Conservation (phyloP, 2,797 vertebrate genomes). For the Pterois miles region DNA sequence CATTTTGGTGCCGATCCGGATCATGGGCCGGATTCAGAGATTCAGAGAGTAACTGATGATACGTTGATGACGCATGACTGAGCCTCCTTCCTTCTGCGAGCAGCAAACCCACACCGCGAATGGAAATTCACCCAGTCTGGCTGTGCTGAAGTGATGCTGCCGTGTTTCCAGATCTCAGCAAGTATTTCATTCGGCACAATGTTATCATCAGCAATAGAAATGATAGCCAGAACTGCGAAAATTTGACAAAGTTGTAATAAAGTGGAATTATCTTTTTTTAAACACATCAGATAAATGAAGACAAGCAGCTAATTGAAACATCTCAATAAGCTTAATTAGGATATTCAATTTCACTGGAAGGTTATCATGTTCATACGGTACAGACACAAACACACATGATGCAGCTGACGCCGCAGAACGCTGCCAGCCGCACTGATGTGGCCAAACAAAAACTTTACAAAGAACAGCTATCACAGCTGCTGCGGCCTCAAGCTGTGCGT, state of each 20-base stretch:
- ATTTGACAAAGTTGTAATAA: too few relatives aligned
- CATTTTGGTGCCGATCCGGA: too few relatives aligned
- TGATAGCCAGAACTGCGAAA: too few relatives aligned
- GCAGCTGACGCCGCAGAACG: not conserved
- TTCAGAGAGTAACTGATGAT: too few relatives aligned
- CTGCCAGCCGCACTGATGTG: slow-evolving; percentile 8
- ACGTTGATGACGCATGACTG: too few relatives aligned
- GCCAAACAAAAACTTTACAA: slow-evolving; percentile 36
- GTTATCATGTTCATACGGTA: not conserved
- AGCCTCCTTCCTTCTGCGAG: too few relatives aligned
- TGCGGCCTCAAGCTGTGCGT: slow-evolving; percentile 4
- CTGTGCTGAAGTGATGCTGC: not conserved
- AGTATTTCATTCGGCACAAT: not conserved
- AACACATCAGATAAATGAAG: not conserved
- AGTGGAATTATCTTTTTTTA: slow-evolving; percentile 8
- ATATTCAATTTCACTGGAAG: slow-evolving; percentile 14
- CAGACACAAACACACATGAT: not conserved
- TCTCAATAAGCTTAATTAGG: slow-evolving; percentile 32
- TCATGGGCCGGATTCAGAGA: too few relatives aligned
- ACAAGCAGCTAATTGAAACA: slow-evolving; percentile 28
- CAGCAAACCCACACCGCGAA: too few relatives aligned
- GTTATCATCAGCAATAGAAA: not conserved
- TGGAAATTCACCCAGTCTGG: not conserved
- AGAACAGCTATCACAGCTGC: slow-evolving; percentile 53
- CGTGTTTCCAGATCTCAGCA: not conserved